Conservation (phyloP, 2,797 vertebrate species). For the Alfaro cultratus region DNA sequence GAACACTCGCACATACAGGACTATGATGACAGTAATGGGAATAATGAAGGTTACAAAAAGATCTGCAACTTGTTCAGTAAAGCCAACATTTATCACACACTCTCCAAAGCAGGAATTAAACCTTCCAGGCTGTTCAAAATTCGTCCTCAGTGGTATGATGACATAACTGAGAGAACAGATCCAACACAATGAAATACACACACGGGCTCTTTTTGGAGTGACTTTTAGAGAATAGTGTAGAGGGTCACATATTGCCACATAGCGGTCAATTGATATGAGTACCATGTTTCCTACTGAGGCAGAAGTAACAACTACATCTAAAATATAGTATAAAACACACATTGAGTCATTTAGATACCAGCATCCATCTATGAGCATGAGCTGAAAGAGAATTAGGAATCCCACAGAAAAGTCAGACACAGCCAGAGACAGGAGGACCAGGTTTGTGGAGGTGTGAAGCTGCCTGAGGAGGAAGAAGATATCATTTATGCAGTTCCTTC, state of each 20-base stretch:
- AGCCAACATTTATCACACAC: conserved; percentile 20
- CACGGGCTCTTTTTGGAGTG: background rate
- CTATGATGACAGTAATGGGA: conserved; percentile 30
- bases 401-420: background rate
- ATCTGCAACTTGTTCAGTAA: conserved; percentile 15
- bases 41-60: conserved; percentile 32
- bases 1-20: conserved; percentile 19
- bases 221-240: background rate
- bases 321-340: background rate
- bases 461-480: background rate
- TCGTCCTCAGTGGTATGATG: background rate
- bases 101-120: conserved; percentile 40
- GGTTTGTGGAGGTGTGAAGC: conserved; percentile 1
- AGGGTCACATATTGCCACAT: background rate
- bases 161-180: conserved; percentile 2
- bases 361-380: background rate
- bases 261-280: background rate
- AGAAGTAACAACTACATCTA: background rate
- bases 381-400: background rate
- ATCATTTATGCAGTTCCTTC: too few relatives aligned
- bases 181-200: conserved; percentile 51
- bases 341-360: background rate
- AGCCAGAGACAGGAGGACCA: background rate
- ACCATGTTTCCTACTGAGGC: background rate
- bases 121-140: conserved; percentile 17